Base-by-base conservation (phyloP, 2,797 vertebrate species). In the Enteromius thamalakanensis region DNA sequence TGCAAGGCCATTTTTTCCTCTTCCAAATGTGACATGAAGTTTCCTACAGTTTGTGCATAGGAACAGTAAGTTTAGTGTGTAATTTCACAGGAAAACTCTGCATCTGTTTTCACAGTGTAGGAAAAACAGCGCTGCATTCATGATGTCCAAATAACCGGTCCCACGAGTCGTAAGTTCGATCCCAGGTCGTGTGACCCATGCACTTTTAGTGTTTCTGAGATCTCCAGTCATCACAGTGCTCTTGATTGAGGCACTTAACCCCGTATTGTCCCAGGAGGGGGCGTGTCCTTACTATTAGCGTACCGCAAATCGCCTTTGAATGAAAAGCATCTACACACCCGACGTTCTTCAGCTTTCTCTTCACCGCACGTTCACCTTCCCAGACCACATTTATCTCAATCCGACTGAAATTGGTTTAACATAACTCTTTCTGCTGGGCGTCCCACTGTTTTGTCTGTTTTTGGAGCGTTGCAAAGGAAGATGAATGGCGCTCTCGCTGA, bases 401-500 rank as follows among this genome's bases (percentile, higher is more conserved):
- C 40, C 58, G 42, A 78, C 23, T 53, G 15, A 79, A 70, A 53
- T 68, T 72, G 58, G 53, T 71, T 42, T 62, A 78, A 26, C 71
- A 42, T 64, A 40, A 23, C 47, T 64, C 53, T 81, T 65, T 84
- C 53, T 65, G 19, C 40, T 45, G 62, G 49, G 72, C 49, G 49
- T 76, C 72, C 49, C 49, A 45, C 49, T 82, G 81, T 65, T 71
- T 64, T 42, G 79, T 86, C 53, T 2, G 77, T 86, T 78, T 21
- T 88, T 47, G 88, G 84, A 70, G 82, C 80, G 72, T 85, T 84
- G 86, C 86, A 53, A 80, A 86, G 84, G 58, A 88, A 91, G 92
- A 93, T 92, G 88, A 91, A 92, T 92, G 84, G 89, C 68, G 86
- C 12, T 67, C 21, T 68, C 37, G 58, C 55, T 80, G 49, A 55